These are phyloP conservation scores for Portunus trituberculatus DNA, from an alignment of 1,140 invertebrate species.

Conservation along the genomic window DNA sequence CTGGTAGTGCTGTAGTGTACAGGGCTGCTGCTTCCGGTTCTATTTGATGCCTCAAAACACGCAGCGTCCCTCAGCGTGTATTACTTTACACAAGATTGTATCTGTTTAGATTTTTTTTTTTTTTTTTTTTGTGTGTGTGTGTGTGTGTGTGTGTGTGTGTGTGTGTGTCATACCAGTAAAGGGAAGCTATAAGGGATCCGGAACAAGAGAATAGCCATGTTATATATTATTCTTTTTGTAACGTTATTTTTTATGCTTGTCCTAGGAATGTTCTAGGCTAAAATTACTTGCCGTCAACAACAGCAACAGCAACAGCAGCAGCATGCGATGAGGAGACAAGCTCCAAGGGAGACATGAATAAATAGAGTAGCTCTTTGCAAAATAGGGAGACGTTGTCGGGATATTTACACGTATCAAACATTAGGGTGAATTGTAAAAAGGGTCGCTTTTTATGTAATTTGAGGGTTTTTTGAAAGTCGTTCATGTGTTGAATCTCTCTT, in stretches of 20 bases:
- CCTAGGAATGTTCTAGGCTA: too few species aligned
- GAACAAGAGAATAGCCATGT: too few species aligned
- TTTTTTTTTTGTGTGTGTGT: too few species aligned
- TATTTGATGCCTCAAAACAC: too few species aligned
- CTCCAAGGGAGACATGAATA: background rate
- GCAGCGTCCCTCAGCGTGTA: too few species aligned
- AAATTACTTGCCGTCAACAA: background rate
- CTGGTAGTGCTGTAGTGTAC: background rate
- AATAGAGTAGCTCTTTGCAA: background rate
- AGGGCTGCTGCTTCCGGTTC: background rate
- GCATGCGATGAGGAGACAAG: background rate
- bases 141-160: too few species aligned
- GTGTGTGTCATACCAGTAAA: too few species aligned
- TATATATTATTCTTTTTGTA: background rate
- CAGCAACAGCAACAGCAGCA: background rate
- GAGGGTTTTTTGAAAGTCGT: background rate
- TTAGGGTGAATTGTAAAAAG: background rate
- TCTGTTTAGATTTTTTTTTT: too few species aligned
- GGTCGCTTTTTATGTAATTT: background rate
- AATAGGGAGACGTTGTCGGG: background rate
- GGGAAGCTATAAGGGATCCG: too few species aligned
- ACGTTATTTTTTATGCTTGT: background rate
- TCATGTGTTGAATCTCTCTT: conserved; percentile 23
- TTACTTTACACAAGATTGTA: too few species aligned
- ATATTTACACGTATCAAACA: background rate